A percentile compares a stretch with the other conserved stretches of the same genome.
Conservation (phyloP, 2,797 vertebrate species). For the Melanotaenia parkinsoni region DNA sequence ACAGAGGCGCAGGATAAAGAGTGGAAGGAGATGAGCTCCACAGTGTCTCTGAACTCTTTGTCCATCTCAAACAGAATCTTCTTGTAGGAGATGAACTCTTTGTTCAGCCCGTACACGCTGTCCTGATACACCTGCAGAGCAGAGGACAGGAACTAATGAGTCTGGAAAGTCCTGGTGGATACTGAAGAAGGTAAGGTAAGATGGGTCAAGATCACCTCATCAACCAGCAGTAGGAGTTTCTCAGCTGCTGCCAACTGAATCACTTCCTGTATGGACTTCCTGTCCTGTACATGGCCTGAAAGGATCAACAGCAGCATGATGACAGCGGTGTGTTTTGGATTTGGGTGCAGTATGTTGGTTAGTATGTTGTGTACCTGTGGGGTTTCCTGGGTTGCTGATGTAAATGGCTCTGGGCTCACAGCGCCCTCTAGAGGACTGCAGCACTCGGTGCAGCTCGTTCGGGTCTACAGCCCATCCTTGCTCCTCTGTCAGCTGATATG, state of each 20-base stretch:
- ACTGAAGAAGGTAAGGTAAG: not conserved
- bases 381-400: conserved; percentile 80
- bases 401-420: conserved; percentile 76
- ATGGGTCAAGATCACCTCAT: conserved; percentile 81
- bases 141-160: not conserved
- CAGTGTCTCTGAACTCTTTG: conserved; percentile 57
- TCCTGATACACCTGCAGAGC: conserved; percentile 85
- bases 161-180: not conserved
- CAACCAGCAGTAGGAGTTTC: conserved; percentile 85
- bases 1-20: conserved; percentile 84
- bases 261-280: conserved; percentile 84
- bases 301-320: conserved; percentile 5
- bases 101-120: conserved; percentile 79
- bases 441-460: conserved; percentile 54
- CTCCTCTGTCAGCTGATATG: conserved; percentile 73
- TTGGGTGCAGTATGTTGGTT: not conserved
- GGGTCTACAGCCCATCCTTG: conserved; percentile 69
- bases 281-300: conserved; percentile 88
- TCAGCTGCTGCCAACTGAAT: conserved; percentile 87
- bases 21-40: conserved; percentile 87
- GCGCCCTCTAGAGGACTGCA: conserved; percentile 39
- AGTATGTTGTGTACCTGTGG: conserved; percentile 70
- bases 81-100: conserved; percentile 87
- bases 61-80: conserved; percentile 88
- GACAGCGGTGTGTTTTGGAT: not conserved